phyloP scores from a whole-genome alignment of 2,888 invertebrate genomes.

The Gasteruption jaculator region DNA sequence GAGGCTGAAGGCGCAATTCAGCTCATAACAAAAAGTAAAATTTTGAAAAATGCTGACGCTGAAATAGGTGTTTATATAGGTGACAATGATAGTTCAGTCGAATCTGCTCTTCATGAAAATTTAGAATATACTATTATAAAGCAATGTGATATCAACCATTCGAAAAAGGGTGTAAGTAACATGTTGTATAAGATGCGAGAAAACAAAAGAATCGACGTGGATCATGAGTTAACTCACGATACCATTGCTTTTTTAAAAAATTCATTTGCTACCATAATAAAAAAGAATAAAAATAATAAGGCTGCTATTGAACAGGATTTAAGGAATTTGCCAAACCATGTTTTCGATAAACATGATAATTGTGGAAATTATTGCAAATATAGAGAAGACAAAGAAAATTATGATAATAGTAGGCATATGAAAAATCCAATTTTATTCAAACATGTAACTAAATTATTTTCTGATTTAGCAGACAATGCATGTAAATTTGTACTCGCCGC shows the following conservation, averaged over 20 bases:
- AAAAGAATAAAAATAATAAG: slow-evolving; percentile 11
- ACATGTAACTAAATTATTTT: slow-evolving; percentile 8
- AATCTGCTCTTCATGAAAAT: slow-evolving; percentile 6
- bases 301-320: slow-evolving; percentile 6
- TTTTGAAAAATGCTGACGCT: slow-evolving; percentile 11
- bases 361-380: slow-evolving; percentile 13
- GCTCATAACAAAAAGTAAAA: slow-evolving; percentile 1
- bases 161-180: slow-evolving; percentile 9
- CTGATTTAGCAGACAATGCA: slow-evolving; percentile 12
- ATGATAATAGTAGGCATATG: slow-evolving; percentile 6
- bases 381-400: slow-evolving; percentile 14
- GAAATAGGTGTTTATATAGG: slow-evolving; percentile 18
- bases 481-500: slow-evolving; percentile 16
- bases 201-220: slow-evolving; percentile 5
- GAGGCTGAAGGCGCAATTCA: slow-evolving; percentile 12
- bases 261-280: slow-evolving; percentile 12
- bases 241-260: slow-evolving; percentile 12
- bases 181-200: slow-evolving; percentile 7
- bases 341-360: slow-evolving; percentile 10
- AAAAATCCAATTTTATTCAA: slow-evolving; percentile 13
- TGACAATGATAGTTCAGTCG: slow-evolving; percentile 15
- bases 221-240: slow-evolving; percentile 12
- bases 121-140: slow-evolving; percentile 5
- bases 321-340: slow-evolving; percentile 15
- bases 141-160: slow-evolving; percentile 16